Base-by-base conservation (phyloP, 2,113 vertebrate species). In the Callipepla californica region DNA sequence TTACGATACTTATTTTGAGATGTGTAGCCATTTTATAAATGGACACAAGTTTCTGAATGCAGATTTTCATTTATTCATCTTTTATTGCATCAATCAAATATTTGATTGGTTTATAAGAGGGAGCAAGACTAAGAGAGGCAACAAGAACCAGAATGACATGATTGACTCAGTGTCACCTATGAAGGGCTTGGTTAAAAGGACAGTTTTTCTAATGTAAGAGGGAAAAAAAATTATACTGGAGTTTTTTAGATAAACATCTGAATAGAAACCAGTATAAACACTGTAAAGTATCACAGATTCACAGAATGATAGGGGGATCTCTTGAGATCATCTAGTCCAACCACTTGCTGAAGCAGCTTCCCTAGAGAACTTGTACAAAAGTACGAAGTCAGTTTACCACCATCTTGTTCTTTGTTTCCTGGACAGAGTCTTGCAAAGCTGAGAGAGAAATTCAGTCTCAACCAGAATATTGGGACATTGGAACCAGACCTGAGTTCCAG, bases 351-450 rank as follows among this genome's bases (percentile, higher is more conserved):
- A 57, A 57, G 28, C 53, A 57, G 28, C 16, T 57, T 57, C 53
- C 53, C 53, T 57, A 32, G 53, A 57, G 53, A 57, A 32, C 28
- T 25, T 57, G 30, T 19, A 32, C 53, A 32, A 23, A 76, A 89
- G 32, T 63, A 32, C 38, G 65, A 80, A 94, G 58, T 19, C 89
- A 47, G 65, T 76, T 59, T 18, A 90, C 74, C 14, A 38, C 38
- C 19, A 25, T 72, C 40, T 77, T 11, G 7, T 80, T 83, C 23
- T 95, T 59, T 97, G 44, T 94, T 93, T 96, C 80, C 85, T 78
- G 55, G 32, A 40, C 97, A 98, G 98, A 98, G 97, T 50, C 98
- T 98, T 79, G 98, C 97, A 61, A 98, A 98, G 91, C 95, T 98
- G 78, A 98, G 97, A 94, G 98, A 96, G 69, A 96, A 98, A 32